Conservation (phyloP, 92 coral and sea anemone species). For the Porites lobata region DNA sequence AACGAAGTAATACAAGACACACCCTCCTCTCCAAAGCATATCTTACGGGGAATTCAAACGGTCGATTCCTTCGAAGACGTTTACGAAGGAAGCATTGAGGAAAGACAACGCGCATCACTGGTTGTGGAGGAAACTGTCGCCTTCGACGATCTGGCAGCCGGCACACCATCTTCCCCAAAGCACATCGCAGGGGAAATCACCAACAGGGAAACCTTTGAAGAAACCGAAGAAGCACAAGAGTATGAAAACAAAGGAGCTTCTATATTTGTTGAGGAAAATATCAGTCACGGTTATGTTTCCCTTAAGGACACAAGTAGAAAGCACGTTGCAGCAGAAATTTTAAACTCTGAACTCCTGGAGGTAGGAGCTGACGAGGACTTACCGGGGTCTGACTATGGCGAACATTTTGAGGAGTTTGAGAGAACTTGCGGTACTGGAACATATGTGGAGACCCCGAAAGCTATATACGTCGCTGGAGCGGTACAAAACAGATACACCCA, state of each 20-base stretch:
- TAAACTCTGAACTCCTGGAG: constrained; percentile 2
- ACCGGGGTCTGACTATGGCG: constrained; percentile 46
- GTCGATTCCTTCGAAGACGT: constrained; percentile 7
- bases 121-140: constrained; percentile 31
- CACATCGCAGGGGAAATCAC: constrained; percentile 16
- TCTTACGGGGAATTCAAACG: constrained; percentile 18
- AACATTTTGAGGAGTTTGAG: constrained; percentile 43
- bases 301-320: constrained; percentile 7
- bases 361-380: constrained; percentile 49
- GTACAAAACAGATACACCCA: not conserved
- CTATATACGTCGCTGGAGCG: constrained; percentile 34
- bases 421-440: not conserved
- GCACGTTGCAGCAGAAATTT: constrained; percentile 47
- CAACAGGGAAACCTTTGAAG: constrained; percentile 10
- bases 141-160: constrained; percentile 1
- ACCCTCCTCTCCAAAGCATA: constrained; percentile 27
- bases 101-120: constrained; percentile 21
- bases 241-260: constrained; percentile 30
- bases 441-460: constrained; percentile 1
- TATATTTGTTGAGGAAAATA: constrained; percentile 31
- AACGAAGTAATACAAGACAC: constrained; percentile 9
- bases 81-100: not conserved
- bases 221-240: not conserved
- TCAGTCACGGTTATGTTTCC: constrained; percentile 18
- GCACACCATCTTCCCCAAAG: constrained; percentile 35